Evolutionary conservation across 2,113 vertebrate genomes (phyloP).

Genomic region (Saimiri boliviensis): DNA sequence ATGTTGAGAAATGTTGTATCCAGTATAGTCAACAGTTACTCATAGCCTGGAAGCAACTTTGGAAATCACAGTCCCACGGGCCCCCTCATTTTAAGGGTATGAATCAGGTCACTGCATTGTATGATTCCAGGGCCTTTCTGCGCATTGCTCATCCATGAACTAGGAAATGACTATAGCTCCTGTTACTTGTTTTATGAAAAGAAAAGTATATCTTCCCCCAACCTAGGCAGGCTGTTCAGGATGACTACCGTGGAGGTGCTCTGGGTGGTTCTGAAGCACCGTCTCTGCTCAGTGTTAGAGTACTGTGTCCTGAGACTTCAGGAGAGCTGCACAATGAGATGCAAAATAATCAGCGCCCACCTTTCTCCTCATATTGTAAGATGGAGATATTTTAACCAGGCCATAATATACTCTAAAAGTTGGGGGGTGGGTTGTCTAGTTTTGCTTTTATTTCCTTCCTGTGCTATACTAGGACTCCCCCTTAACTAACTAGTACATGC

Average conservation of each 20-base stretch:
- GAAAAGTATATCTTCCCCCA: not conserved
- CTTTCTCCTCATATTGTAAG: not conserved
- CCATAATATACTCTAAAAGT: not conserved
- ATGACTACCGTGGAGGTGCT: not conserved
- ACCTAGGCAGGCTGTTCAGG: not conserved
- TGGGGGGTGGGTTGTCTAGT: not conserved
- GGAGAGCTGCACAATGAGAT: not conserved
- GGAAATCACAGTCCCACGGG: not conserved
- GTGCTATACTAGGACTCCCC: no score
- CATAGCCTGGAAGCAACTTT: not conserved
- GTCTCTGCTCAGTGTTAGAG: not conserved
- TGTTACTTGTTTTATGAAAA: not conserved
- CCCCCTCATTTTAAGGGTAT: not conserved
- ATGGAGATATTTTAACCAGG: not conserved
- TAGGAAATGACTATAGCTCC: not conserved
- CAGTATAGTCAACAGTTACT: not conserved
- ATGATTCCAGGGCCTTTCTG: not conserved
- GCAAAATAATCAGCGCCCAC: no score
- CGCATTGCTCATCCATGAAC: not conserved
- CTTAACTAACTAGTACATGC: fast-evolving
- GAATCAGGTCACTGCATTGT: fast-evolving
- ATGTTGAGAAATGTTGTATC: not conserved
- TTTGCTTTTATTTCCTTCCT: not conserved
- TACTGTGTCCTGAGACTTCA: not conserved
- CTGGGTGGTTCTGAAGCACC: not conserved